Evolutionary conservation across 2,797 vertebrate species (phyloP), one percentile per base, ranked within the genome.

Genomic region (Pogonophryne albipinna): DNA sequence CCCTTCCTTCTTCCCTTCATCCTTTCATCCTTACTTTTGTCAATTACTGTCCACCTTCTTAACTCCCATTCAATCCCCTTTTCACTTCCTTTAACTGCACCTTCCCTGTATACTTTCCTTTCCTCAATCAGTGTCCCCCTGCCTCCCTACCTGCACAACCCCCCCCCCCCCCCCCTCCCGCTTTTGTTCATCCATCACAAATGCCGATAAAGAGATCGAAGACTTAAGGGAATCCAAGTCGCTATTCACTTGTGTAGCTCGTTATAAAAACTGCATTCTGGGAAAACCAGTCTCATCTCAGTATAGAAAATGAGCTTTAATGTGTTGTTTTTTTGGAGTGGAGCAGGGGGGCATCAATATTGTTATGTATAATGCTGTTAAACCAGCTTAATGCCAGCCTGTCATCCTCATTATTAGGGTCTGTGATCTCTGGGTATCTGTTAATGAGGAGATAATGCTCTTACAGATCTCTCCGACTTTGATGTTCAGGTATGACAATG

Each of bases 381-480:
- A 90, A 90, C 2, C 80, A 70, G 85, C 85, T 91, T 90, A 91
- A 86, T 58, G 62, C 74, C 82, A 83, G 76, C 31, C 85, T 86
- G 84, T 88, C 82, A 71, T 73, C 76, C 71, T 88, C 74, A 84
- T 90, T 90, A 82, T 63, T 75, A 46, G 61, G 70, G 41, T 76
- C 83, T 91, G 27, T 92, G 88, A 92, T 92, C 87, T 92, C 71
- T 4, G 51, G 61, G 66, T 75, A 62, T 81, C 84, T 8, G 47
- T 75, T 93, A 91, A 92, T 86, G 83, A 92, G 86, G 73, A 66
- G 88, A 83, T 88, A 88, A 92, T 80, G 65, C 86, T 87, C 80
- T 76, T 64, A 84, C 76, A 83, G 76, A 88, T 89, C 79, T 62
- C 11, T 64, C 34, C 7, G 10, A 78, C 91, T 91, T 84, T 89